Base-by-base conservation (phyloP, 1,140 invertebrate genomes). In the Drosophila jambulina region DNA sequence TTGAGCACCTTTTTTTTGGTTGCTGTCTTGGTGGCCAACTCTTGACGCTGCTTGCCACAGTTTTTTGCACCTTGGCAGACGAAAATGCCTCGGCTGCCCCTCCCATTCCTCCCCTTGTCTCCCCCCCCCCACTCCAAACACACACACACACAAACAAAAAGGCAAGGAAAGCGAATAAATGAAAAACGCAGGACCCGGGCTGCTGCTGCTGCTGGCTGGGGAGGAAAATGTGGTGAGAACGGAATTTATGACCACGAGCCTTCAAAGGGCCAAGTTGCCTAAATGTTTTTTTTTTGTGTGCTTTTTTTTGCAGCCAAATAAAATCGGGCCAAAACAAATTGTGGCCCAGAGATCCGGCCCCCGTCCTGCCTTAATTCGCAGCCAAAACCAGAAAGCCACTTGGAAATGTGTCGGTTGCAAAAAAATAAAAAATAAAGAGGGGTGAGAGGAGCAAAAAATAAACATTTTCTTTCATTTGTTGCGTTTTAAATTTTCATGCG, bases 191-290 rank as follows among this genome's bases (percentile, higher is more conserved):
- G 54, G 42, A 51, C 45, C 15, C 23, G 25, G 36, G 27, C 42
- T 62, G 46, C 45, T 38, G 23, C 25, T 48, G 23, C 45, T 46
- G 10, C 21, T 51, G 49, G 51, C 51, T 17, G 25, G 63, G 51
- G 78, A 69, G 51, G 75, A 69, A 84, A 91, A 88, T 91, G 88
- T 91, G 88, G 88, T 88, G 88, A 85, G 88, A 91, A 88, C 70
- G 91, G 90, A 91, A 91, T 91, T 91, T 91, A 91, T 91, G 76
- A 91, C 90, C 90, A 82, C 76, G 82, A 87, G 85, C 90, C 82
- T 88, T 78, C 84, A 80, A 85, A 91, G 90, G 84, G 76, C 84
- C 84, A 80, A 75, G 69, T 74, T 84, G 78, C 75, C 85, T 88
- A 90, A 88, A 88, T 88, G 84, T 83, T 87, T 88, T 86, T 64